A percentile compares a stretch with the other conserved stretches of the same genome.
phyloP scores from a whole-genome alignment of 2,797 vertebrate species.

The Sebastolobus alascanus region DNA sequence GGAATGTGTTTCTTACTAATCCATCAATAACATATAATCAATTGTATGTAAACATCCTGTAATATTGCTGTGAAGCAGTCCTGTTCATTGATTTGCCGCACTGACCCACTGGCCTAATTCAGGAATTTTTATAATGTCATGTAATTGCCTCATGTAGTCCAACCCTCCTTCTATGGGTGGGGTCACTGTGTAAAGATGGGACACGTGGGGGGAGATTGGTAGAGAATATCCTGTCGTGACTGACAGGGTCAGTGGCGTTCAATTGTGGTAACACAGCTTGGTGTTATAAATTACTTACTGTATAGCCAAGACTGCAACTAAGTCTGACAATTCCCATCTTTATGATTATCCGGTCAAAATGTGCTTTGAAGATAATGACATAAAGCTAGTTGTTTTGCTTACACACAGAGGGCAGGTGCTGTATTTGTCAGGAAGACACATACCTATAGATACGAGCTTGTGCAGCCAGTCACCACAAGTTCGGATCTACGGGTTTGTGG shows the following conservation, averaged over 20 bases:
- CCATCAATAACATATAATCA: not conserved
- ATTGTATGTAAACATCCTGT: not conserved
- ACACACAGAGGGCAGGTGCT: slow-evolving; percentile 57
- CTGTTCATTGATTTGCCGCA: slow-evolving; percentile 8
- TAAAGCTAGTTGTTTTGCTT: slow-evolving; percentile 14
- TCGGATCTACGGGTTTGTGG: slow-evolving; percentile 99
- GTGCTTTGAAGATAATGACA: slow-evolving; percentile 13
- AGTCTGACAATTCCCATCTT: slow-evolving; percentile 15
- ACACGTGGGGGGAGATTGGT: slow-evolving; percentile 35
- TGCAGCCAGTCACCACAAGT: slow-evolving; percentile 95
- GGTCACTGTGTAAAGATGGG: slow-evolving; percentile 55
- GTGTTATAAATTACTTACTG: slow-evolving; percentile 21
- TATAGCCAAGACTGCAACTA: not conserved
- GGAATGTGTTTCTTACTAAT: slow-evolving; percentile 2
- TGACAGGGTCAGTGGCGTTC: slow-evolving; percentile 19
- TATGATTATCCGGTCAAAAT: slow-evolving; percentile 21
- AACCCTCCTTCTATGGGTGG: slow-evolving; percentile 62
- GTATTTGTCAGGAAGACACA: slow-evolving; percentile 92
- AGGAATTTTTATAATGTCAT: slow-evolving; percentile 12
- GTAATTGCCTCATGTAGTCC: slow-evolving; percentile 38
- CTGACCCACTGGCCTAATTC: slow-evolving; percentile 40
- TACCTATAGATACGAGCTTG: slow-evolving; percentile 99
- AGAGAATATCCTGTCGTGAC: slow-evolving; percentile 20
- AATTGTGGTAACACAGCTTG: slow-evolving; percentile 10
- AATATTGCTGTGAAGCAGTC: not conserved